These are phyloP conservation scores for Manis javanica DNA, from an alignment of 2,797 vertebrate species.

Conservation along the genomic window DNA sequence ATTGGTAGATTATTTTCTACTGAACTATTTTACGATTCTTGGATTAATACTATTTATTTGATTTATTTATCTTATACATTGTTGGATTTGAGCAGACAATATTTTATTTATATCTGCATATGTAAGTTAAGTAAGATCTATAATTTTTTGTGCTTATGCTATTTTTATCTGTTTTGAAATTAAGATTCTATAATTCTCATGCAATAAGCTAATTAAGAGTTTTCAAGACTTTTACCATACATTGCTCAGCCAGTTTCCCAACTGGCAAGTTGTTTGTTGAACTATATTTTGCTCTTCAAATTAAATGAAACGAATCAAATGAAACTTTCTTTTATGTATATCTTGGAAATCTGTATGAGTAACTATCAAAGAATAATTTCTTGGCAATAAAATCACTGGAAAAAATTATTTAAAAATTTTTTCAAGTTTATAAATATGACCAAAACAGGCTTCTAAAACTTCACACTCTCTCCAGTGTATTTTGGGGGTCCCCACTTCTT, in stretches of 20 bases:
- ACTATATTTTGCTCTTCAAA: neutral
- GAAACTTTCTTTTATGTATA: neutral
- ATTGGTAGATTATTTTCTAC: neutral
- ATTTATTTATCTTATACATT: slow-evolving; percentile 1
- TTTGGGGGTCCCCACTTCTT: neutral
- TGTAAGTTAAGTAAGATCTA: neutral
- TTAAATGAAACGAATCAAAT: neutral
- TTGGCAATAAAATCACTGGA: neutral
- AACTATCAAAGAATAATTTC: neutral
- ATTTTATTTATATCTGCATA: neutral
- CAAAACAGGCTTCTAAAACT: neutral
- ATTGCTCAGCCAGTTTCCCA: neutral
- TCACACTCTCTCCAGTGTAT: neutral
- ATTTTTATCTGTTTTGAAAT: neutral
- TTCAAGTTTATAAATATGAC: neutral
- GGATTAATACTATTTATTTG: neutral
- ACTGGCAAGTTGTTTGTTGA: neutral
- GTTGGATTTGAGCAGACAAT: neutral
- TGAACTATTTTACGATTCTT: neutral
- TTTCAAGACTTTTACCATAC: neutral
- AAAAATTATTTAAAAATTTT: neutral
- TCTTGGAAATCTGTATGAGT: neutral
- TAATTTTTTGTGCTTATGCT: neutral
- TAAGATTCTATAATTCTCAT: neutral
- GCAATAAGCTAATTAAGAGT: neutral